Conservation (phyloP, 2,113 vertebrate species). For the Gnathonemus longibarbis region DNA sequence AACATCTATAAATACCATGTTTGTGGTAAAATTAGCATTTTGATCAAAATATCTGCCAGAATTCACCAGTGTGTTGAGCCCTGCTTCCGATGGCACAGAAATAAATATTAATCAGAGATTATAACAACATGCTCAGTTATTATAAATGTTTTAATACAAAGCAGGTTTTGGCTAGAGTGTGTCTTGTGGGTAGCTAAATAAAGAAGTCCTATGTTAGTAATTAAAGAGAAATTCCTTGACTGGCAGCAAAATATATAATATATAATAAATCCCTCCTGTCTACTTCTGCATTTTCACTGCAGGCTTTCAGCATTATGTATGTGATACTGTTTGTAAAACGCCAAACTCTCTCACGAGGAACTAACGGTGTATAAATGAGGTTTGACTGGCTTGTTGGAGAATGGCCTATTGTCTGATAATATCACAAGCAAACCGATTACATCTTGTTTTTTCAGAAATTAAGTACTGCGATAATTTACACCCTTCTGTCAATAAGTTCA, state of each 20-base stretch:
- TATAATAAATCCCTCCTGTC: conserved; percentile 14
- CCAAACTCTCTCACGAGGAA: conserved; percentile 18
- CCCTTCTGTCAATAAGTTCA: conserved; percentile 1
- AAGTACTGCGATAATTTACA: conserved; percentile 12
- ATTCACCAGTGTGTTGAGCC: neutral
- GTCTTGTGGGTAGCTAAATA: neutral
- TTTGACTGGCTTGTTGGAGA: conserved; percentile 10
- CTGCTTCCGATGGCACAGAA: neutral
- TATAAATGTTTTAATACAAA: neutral
- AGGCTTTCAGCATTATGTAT: neutral
- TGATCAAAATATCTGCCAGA: neutral
- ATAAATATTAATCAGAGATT: neutral
- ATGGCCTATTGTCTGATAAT: conserved; percentile 33
- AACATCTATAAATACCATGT: neutral
- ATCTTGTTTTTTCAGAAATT: conserved; percentile 28
- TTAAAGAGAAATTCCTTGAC: conserved; percentile 40
- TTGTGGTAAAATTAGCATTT: neutral
- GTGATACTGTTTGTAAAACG: conserved; percentile 10
- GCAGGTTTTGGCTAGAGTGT: neutral
- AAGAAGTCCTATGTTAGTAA: conserved; percentile 45
- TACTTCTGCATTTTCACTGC: neutral
- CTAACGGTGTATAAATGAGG: conserved; percentile 21
- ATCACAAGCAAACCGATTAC: conserved; percentile 3
- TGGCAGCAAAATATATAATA: conserved; percentile 23
- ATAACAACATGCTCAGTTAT: neutral